Evolutionary conservation across 2,888 invertebrate genomes (phyloP), one percentile per base, ranked within the genome.

Genomic region (Sthenelais limicola): DNA sequence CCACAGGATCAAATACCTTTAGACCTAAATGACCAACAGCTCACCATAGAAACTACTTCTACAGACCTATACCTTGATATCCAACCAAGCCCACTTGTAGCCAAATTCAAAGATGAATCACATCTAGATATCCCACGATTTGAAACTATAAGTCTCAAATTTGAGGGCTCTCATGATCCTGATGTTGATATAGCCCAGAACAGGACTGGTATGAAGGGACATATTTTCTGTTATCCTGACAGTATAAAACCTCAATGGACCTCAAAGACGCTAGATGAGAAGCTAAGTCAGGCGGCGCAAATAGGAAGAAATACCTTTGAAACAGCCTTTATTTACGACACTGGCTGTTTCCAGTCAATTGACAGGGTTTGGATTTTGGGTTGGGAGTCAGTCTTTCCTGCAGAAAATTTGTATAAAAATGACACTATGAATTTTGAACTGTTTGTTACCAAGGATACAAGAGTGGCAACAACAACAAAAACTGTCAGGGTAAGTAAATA

Each of bases 141-240:
- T 26, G 72, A 71, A 3, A 26, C 68, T 1, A 38, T 79, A 24
- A 73, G 38, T 15, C 52, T 78, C 32, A 68, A 78, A 69, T 38
- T 73, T 33, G 68, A 68, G 18, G 35, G n/a, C 18, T 76, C 79
- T 1, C 30, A 56, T 38, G 80, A 80, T 48, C 80, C 79, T 0
- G 80, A 80, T 52, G 80, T 80, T 0, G 70, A 15, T 1, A 47
- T 47, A 0, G 21, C 52, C 7, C 73, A 80, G 47, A 81, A 79
- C 47, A 77, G 79, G 32, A 80, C 81, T 12, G 85, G 82, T 12
- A 76, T 86, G 38, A 73, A 76, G 3, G 82, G 80, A 35, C 78
- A 82, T 54, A 73, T 86, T 5, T 80, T 86, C 70, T 85, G 83
- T 56, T 74, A 74, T 76, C n/a, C 75, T 67, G 7, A 69, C 75